A percentile compares a stretch with the other conserved stretches of the same genome.
Conservation (phyloP, 2,113 vertebrate species). For the Stictonetta naevosa region DNA sequence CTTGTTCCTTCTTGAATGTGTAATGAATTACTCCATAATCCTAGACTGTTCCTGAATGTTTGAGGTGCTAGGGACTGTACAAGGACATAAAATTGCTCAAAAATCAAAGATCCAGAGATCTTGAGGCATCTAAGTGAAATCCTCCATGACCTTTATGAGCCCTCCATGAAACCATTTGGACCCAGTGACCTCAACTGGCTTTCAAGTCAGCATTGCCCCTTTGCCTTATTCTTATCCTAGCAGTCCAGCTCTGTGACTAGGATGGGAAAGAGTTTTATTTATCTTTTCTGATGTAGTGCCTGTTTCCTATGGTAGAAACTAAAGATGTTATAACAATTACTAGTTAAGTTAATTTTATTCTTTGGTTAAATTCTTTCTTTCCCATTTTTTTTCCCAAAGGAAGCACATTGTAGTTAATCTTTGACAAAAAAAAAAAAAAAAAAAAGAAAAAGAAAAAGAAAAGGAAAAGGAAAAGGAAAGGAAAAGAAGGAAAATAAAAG, state of each 20-base stretch:
- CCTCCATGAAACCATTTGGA: neutral
- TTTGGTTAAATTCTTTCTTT: neutral
- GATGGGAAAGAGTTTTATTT: neutral
- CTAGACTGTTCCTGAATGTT: neutral
- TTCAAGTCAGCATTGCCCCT: neutral
- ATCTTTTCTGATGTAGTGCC: neutral
- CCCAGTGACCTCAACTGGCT: neutral
- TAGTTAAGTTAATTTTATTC: neutral
- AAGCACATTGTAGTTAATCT: neutral
- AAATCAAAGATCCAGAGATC: neutral
- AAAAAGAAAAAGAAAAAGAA: neutral
- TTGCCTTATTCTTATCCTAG: neutral
- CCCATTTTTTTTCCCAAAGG: neutral
- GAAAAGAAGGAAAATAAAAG: too few relatives aligned
- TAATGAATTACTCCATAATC: neutral
- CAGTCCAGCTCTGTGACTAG: neutral
- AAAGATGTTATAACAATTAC: neutral
- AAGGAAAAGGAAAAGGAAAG: too few relatives aligned
- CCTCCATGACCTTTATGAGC: fast-evolving
- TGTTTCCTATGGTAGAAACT: neutral
- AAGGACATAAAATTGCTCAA: neutral
- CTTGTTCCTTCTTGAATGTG: neutral
- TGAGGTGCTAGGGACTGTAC: neutral
- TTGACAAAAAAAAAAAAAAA: neutral
- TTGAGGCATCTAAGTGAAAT: neutral